These are phyloP conservation scores for Capromys pilorides DNA, from an alignment of 2,797 vertebrate species.

Conservation along the genomic window DNA sequence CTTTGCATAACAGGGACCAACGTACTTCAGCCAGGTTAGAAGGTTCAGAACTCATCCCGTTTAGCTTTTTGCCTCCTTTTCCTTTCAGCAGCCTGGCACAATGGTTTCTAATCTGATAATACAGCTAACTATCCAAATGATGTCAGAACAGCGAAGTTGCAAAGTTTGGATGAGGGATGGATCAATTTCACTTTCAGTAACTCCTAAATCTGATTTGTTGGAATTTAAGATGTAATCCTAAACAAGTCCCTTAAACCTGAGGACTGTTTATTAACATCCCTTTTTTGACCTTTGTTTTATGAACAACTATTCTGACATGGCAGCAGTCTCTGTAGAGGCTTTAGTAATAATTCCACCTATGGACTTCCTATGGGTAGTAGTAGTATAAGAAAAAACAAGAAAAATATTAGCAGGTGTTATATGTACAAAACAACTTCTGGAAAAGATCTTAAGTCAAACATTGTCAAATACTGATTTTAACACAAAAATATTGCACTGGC, in stretches of 20 bases:
- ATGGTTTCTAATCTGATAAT: conserved; percentile 91
- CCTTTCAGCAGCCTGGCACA: conserved; percentile 87
- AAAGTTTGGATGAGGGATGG: conserved; percentile 90
- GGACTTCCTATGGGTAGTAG: background rate
- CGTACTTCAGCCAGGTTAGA: conserved; percentile 91
- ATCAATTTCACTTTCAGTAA: conserved; percentile 92
- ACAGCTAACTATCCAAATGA: conserved; percentile 89
- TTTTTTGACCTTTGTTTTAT: conserved; percentile 88
- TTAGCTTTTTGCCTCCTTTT: conserved; percentile 88
- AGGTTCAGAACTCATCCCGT: conserved; percentile 90
- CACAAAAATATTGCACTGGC: conserved; percentile 12
- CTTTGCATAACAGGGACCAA: conserved; percentile 91
- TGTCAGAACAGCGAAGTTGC: conserved; percentile 89
- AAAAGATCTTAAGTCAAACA: conserved; percentile 49
- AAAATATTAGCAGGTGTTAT: conserved; percentile 30
- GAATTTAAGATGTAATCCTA: conserved; percentile 92
- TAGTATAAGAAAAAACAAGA: conserved; percentile 34
- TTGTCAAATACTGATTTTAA: conserved; percentile 38
- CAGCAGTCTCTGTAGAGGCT: background rate
- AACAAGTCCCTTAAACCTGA: conserved; percentile 86
- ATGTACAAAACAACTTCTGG: conserved; percentile 29
- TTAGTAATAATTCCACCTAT: conserved; percentile 42
- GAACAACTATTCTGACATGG: conserved; percentile 63
- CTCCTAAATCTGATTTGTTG: conserved; percentile 92
- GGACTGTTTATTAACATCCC: conserved; percentile 88